A percentile compares a stretch with the other conserved stretches of the same genome.
phyloP scores from a whole-genome alignment of 2,113 vertebrate species.

The Hydrochoerus hydrochaeris region DNA sequence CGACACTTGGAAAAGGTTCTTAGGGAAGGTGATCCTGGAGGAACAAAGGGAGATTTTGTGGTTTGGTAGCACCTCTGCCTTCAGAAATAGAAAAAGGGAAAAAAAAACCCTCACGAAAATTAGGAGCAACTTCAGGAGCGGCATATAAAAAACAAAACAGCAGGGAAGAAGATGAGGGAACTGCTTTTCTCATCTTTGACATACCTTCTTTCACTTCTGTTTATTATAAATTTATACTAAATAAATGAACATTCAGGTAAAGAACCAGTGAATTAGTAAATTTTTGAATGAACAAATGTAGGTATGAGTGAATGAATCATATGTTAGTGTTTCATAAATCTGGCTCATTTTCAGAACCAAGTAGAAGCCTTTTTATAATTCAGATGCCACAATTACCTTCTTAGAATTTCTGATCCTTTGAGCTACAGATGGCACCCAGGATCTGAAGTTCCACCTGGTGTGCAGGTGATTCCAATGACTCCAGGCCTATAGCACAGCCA shows the following conservation, averaged over 20 bases:
- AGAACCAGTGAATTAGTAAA: neutral
- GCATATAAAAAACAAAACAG: neutral
- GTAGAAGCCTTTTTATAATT: neutral
- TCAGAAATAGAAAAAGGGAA: neutral
- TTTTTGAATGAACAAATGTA: slow-evolving; percentile 28
- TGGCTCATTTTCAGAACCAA: slow-evolving; percentile 10
- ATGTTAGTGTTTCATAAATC: neutral
- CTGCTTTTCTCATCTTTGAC: neutral
- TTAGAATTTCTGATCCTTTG: slow-evolving; percentile 7
- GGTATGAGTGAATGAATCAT: slow-evolving; percentile 20
- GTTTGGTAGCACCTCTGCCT: neutral
- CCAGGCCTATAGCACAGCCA: neutral
- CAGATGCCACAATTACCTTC: neutral
- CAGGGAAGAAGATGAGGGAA: neutral
- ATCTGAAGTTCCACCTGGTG: neutral
- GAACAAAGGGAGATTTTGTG: neutral
- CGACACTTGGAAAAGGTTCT: neutral
- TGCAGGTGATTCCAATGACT: neutral
- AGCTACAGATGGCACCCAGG: neutral
- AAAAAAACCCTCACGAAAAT: neutral
- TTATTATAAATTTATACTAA: neutral
- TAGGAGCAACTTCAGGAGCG: neutral
- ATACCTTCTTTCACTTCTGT: neutral
- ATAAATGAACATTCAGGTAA: neutral
- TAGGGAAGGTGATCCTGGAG: neutral